Percentiles rank a stretch among this genome's conserved stretches.
Conservation (phyloP, 2,797 vertebrate species). For the Vespertilio murinus region DNA sequence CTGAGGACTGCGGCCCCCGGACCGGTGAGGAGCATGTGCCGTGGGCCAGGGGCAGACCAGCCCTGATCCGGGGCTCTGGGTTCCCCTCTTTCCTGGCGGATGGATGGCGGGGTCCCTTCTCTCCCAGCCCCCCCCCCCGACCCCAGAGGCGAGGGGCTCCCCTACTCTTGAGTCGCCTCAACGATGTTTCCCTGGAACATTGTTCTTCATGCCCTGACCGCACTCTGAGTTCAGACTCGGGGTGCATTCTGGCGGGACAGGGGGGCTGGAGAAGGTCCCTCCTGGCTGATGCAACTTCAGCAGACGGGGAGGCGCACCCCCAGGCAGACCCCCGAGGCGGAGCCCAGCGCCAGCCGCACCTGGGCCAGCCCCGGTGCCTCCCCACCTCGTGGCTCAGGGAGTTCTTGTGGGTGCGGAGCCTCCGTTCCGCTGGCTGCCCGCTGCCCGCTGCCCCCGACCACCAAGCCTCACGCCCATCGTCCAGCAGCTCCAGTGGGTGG, state of each 20-base stretch:
- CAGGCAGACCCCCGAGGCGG: background rate
- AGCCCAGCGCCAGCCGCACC: background rate
- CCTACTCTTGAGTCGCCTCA: background rate
- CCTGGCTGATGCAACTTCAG: background rate
- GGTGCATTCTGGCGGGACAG: background rate
- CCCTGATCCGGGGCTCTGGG: background rate
- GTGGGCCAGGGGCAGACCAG: background rate
- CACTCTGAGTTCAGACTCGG: background rate
- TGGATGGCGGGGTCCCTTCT: background rate
- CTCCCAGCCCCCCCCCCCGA: background rate
- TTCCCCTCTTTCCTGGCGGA: background rate
- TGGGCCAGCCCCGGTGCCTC: background rate
- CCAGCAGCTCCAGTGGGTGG: background rate
- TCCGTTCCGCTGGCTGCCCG: background rate
- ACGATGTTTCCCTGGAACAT: background rate
- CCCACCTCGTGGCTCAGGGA: background rate
- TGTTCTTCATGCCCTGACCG: background rate
- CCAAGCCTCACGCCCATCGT: background rate
- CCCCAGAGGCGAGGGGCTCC: no score
- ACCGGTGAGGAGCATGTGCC: rapidly evolving
- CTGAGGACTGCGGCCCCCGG: background rate
- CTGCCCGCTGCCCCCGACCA: background rate
- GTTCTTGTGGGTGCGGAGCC: background rate
- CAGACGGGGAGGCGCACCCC: background rate
- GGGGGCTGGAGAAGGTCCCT: background rate